Percentiles rank a stretch among this genome's conserved stretches.
Evolutionary conservation across 1,140 invertebrate species (phyloP).

Genomic region (Drosophila quadrilineata): DNA sequence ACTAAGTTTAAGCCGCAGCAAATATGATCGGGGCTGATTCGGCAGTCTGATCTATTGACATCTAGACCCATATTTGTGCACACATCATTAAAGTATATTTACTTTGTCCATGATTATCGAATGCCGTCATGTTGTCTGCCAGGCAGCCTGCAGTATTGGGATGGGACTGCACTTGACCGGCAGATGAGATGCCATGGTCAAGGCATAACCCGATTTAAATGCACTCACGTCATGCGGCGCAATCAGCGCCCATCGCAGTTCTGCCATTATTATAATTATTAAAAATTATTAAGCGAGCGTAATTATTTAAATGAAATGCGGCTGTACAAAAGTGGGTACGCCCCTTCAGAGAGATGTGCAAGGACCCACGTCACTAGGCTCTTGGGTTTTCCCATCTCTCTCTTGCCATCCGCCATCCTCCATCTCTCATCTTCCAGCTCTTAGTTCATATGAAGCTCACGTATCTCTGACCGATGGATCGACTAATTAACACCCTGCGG

Average conservation of each 20-base stretch:
- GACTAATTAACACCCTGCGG: constrained; percentile 68
- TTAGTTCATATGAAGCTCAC: constrained; percentile 43
- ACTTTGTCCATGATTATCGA: constrained; percentile 18
- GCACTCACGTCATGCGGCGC: constrained; percentile 56
- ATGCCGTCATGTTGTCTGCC: constrained; percentile 60
- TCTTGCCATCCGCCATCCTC: too few species aligned
- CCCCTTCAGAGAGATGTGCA: constrained; percentile 9
- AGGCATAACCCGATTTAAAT: constrained; percentile 49
- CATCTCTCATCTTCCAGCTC: too few species aligned
- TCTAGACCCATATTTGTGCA: constrained; percentile 68
- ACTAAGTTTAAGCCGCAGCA: constrained; percentile 25
- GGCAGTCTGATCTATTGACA: constrained; percentile 58
- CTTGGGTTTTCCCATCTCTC: constrained; percentile 9
- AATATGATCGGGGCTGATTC: constrained; percentile 31
- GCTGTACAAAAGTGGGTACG: constrained; percentile 29
- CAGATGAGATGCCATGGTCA: constrained; percentile 56
- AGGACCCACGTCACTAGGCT: constrained; percentile 30
- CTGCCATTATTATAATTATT: constrained; percentile 76
- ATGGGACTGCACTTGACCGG: constrained; percentile 58
- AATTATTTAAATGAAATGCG: constrained; percentile 78
- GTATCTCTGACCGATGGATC: constrained; percentile 19
- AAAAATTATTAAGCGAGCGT: constrained; percentile 78
- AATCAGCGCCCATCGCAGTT: constrained; percentile 68
- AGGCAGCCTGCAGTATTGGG: too few species aligned
- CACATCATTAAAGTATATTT: constrained; percentile 51